Base-by-base conservation (phyloP, 2,888 invertebrate genomes). In the Lasioglossum lativentre region DNA sequence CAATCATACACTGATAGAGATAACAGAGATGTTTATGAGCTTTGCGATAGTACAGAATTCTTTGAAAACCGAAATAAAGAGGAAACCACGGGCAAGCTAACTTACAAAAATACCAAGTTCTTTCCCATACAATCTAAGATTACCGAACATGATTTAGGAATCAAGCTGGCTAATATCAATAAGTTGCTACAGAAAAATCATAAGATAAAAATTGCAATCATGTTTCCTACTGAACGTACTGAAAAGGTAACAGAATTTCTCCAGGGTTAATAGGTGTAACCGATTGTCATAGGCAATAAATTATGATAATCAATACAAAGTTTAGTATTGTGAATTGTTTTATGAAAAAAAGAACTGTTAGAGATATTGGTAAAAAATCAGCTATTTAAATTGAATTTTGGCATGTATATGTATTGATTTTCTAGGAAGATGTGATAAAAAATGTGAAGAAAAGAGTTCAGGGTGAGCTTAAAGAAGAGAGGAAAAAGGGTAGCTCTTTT, bases 1-100 rank as follows among this genome's bases (percentile, higher is more conserved):
- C 94, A 97, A 42, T 0, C 45, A 8, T 19, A 71, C 0, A 2
- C 96, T 6, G 97, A 97, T 94, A 95, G 96, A 0, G 97, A 97
- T 0, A 96, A 97, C 52, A 96, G 97, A 70, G 96, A 97, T 19
- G 95, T 97, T 19, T 98, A 97, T 92, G 97, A 97, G 96, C 95
- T 98, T 74, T 40, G 6, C 6, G 23, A 10, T 6, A 40, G 2
- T 40, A 1, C 1, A 40, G 12, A 8, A 23, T 10, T 34, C 27
- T 19, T 2, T 27, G 19, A 0, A 38, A 1, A 3, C 4, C 3
- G 0, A 0, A 52, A 0, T 63, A 3, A 23, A 16, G 0, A 77
- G n/a, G 90, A 59, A 82, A 81, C 23, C 73, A 79, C 0, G 0
- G 63, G 5, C 78, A 80, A 34, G 74, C 30, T 75, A 68, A 75